Evolutionary conservation across 2,113 vertebrate genomes (phyloP).

Genomic region (Neolamprologus cancellatus): DNA sequence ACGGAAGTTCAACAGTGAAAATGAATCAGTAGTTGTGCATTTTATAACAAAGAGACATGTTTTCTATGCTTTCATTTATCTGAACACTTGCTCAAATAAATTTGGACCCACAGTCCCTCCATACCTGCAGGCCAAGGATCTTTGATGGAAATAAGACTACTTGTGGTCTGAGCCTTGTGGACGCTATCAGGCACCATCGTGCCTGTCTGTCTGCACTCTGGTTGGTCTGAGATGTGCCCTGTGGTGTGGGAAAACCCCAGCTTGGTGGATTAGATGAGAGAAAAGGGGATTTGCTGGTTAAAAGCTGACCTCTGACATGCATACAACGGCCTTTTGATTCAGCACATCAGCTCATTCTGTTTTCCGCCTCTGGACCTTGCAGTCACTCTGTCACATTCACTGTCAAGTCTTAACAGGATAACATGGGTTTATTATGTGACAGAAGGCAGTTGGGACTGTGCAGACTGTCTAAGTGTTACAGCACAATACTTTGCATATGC

Average conservation of each 20-base stretch:
- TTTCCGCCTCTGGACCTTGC: background rate
- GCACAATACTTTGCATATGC: background rate
- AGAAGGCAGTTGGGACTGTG: background rate
- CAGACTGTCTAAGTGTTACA: background rate
- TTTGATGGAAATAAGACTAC: background rate
- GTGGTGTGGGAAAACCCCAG: slow-evolving; percentile 52
- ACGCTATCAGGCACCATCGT: background rate
- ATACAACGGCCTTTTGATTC: slow-evolving; percentile 53
- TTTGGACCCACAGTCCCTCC: background rate
- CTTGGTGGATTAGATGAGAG: slow-evolving; percentile 38
- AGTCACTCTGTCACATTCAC: background rate
- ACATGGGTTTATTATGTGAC: background rate
- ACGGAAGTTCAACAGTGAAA: background rate
- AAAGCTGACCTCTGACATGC: slow-evolving; percentile 56
- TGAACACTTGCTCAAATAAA: background rate
- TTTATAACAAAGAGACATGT: background rate
- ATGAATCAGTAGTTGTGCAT: background rate
- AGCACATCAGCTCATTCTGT: slow-evolving; percentile 22
- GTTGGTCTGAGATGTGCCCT: slow-evolving; percentile 17
- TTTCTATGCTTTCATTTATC: background rate
- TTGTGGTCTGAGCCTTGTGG: background rate
- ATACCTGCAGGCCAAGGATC: background rate
- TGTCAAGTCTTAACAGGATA: background rate
- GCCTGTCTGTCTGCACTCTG: slow-evolving; percentile 3
- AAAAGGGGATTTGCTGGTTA: slow-evolving; percentile 56